These are phyloP conservation scores for Agapostemon virescens DNA, from an alignment of 2,888 invertebrate genomes.

Conservation along the genomic window DNA sequence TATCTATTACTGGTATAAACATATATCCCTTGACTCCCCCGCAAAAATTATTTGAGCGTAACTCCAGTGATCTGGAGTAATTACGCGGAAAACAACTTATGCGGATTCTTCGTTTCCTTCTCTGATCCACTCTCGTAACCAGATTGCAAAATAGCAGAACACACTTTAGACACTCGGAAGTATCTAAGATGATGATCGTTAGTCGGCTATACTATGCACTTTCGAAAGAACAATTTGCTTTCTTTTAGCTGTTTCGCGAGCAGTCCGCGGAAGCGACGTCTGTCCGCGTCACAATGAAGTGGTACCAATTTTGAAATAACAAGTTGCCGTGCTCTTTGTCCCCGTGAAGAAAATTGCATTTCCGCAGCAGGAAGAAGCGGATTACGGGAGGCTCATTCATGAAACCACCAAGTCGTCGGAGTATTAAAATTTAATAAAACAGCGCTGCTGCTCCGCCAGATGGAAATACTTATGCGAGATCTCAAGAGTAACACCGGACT, in stretches of 20 bases:
- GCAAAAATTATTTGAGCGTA: too few relatives aligned
- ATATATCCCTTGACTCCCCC: too few relatives aligned
- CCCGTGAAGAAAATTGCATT: conserved; percentile 46
- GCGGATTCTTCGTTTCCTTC: neutral
- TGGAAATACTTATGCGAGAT: neutral
- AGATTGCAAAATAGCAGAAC: neutral
- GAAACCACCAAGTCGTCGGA: conserved; percentile 10
- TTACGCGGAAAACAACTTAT: neutral
- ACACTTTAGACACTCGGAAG: neutral
- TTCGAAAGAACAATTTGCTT: conserved; percentile 43
- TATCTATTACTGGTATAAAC: too few relatives aligned
- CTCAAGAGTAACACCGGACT: neutral
- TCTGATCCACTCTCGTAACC: neutral
- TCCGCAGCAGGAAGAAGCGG: conserved; percentile 27
- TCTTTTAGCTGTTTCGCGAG: conserved; percentile 3
- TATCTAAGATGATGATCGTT: conserved; percentile 2
- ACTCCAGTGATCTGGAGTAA: neutral
- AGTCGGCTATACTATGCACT: conserved; percentile 3
- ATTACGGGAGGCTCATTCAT: conserved; percentile 21
- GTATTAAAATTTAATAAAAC: conserved; percentile 43
- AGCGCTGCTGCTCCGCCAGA: neutral
- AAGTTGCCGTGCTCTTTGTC: conserved; percentile 43
- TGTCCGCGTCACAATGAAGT: conserved; percentile 41
- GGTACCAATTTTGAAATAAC: conserved; percentile 53
- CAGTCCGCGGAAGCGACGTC: conserved; percentile 17